Evolutionary conservation across 2,113 vertebrate species (phyloP).

Genomic region (human): DNA sequence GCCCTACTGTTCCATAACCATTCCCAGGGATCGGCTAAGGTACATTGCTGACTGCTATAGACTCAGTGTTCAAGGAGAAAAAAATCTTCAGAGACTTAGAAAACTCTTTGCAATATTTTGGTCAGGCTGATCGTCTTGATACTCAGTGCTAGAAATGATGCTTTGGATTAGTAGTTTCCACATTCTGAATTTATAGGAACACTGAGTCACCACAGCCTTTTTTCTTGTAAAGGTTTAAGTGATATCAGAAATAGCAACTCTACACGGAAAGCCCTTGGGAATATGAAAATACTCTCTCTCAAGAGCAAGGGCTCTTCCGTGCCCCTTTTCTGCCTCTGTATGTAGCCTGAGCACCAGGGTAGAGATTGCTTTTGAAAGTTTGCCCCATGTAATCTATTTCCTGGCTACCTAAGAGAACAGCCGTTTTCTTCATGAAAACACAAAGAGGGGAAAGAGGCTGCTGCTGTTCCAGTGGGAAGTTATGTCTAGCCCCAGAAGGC

Average conservation of each 20-base stretch:
- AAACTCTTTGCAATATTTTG: constrained; percentile 25
- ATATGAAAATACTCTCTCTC: constrained; percentile 13
- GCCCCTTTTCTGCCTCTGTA: background rate
- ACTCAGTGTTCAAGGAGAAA: background rate
- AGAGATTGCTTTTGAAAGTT: constrained; percentile 38
- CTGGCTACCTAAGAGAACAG: constrained; percentile 21
- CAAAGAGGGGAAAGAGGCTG: background rate
- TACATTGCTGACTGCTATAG: background rate
- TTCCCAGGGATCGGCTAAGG: background rate
- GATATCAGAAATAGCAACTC: background rate
- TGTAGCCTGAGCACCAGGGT: background rate
- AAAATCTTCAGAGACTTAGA: constrained; percentile 2
- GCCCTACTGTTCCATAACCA: background rate
- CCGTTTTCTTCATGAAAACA: constrained; percentile 22
- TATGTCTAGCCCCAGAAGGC: background rate
- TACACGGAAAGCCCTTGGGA: background rate
- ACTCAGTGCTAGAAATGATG: background rate
- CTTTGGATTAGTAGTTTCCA: constrained; percentile 38
- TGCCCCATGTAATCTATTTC: constrained; percentile 26
- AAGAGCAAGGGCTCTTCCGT: background rate
- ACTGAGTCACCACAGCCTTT: background rate
- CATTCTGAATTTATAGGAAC: background rate
- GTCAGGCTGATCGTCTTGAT: background rate
- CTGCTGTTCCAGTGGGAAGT: background rate
- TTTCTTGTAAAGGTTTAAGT: background rate